Evolutionary conservation across 1,140 invertebrate species (phyloP).

Genomic region (Hormaphis cornu): DNA sequence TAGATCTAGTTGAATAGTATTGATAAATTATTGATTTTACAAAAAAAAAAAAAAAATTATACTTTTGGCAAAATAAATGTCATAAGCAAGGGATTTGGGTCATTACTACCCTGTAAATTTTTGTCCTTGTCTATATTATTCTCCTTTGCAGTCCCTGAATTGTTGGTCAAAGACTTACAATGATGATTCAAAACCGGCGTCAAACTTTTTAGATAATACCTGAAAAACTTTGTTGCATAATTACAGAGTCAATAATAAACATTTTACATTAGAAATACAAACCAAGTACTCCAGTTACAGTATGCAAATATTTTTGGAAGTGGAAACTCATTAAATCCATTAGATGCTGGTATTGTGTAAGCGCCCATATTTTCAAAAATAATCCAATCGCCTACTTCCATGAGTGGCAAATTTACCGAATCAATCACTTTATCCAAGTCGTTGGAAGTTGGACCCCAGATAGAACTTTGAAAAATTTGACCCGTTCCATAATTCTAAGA

Average conservation of each 20-base stretch:
- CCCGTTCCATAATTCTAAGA: not conserved
- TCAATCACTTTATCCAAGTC: conserved; percentile 77
- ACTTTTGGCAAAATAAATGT: too few species aligned
- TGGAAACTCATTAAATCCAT: conserved; percentile 84
- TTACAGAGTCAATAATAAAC: not conserved
- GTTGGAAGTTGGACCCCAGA: conserved; percentile 96
- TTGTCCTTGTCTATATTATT: not conserved
- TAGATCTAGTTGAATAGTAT: too few species aligned
- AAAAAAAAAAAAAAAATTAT: too few species aligned
- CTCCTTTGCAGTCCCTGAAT: conserved; percentile 16
- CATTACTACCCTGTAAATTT: conserved; percentile 1
- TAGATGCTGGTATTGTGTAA: conserved; percentile 81
- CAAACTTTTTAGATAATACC: conserved; percentile 11
- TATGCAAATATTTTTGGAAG: conserved; percentile 60
- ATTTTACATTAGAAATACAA: conserved; percentile 37
- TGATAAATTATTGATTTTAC: too few species aligned
- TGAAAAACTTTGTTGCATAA: not conserved
- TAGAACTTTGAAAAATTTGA: conserved; percentile 47
- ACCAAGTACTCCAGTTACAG: conserved; percentile 50
- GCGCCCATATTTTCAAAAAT: conserved; percentile 88
- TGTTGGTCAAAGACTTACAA: not conserved
- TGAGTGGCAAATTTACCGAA: conserved; percentile 57
- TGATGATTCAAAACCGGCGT: conserved; percentile 17
- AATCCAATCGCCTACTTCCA: conserved; percentile 74
- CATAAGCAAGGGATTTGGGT: too few species aligned